phyloP scores from a whole-genome alignment of 2,888 invertebrate species.

The Sinotaia quadrata region DNA sequence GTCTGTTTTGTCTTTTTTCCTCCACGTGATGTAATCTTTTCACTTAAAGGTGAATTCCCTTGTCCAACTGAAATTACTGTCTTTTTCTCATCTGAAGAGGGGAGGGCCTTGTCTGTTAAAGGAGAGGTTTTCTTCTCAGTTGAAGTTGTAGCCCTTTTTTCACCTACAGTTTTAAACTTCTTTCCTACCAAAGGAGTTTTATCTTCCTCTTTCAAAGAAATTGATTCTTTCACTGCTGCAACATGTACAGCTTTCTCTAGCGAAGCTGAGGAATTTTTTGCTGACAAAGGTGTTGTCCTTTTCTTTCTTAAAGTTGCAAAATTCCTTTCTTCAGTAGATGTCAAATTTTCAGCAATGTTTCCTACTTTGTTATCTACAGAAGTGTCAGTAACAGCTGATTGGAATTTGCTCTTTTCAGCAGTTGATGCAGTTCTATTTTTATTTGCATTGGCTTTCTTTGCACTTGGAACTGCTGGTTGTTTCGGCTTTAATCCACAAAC shows the following conservation, averaged over 20 bases:
- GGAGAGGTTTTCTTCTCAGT: neutral
- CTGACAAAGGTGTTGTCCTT: neutral
- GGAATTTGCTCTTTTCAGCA: neutral
- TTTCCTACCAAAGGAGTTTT: neutral
- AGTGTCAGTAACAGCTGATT: neutral
- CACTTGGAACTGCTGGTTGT: slow-evolving; percentile 6
- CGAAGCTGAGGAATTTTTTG: neutral
- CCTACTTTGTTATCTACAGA: neutral
- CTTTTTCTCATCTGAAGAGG: no score
- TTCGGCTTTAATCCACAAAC: slow-evolving; percentile 16
- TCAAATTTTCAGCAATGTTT: neutral
- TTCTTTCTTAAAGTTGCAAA: neutral
- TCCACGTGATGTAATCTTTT: neutral
- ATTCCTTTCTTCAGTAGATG: neutral
- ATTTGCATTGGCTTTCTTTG: slow-evolving; percentile 16
- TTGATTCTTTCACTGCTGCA: neutral
- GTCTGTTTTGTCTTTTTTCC: slow-evolving; percentile 16
- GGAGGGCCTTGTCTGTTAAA: neutral
- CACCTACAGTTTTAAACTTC: neutral
- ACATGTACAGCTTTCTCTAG: neutral
- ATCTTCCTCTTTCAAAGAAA: neutral
- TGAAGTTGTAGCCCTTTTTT: neutral
- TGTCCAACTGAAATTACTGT: no score
- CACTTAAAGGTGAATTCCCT: no score
- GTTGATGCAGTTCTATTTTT: slow-evolving; percentile 3